Evolutionary conservation across 2,888 invertebrate species (phyloP).

Genomic region (Pseudolycoriella hygida): DNA sequence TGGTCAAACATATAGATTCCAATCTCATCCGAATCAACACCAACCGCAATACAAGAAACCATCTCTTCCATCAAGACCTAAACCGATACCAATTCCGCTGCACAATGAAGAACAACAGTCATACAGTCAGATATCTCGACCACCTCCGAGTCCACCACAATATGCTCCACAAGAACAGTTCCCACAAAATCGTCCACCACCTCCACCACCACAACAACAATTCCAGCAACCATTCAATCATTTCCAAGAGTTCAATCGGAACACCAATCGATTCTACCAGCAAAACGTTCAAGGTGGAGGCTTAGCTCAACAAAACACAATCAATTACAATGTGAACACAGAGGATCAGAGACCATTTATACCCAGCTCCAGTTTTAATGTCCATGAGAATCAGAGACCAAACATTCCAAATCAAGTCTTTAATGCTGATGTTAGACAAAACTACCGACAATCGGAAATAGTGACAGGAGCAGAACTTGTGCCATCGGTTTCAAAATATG

Average conservation of each 20-base stretch:
- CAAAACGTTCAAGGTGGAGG: conserved; percentile 11
- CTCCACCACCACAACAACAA: conserved; percentile 9
- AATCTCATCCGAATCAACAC: conserved; percentile 14
- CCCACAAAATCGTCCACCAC: conserved; percentile 10
- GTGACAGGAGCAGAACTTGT: conserved; percentile 55
- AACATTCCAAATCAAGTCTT: too few relatives aligned
- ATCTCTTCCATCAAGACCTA: conserved; percentile 12
- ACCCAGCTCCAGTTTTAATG: too few relatives aligned
- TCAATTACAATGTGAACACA: too few relatives aligned
- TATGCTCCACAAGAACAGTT: conserved; percentile 9
- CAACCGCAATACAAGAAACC: conserved; percentile 7
- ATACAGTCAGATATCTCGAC: conserved; percentile 1
- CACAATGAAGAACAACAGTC: conserved; percentile 27
- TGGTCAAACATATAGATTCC: conserved; percentile 10
- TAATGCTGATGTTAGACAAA: too few relatives aligned
- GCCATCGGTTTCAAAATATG: conserved; percentile 58
- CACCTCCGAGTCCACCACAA: conserved; percentile 15
- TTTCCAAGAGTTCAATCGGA: conserved; percentile 20
- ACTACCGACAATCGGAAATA: conserved; percentile 13
- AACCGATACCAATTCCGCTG: conserved; percentile 25
- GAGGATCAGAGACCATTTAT: too few relatives aligned
- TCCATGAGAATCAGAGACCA: too few relatives aligned
- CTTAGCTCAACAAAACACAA: conserved; percentile 2
- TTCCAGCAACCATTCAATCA: conserved; percentile 10
- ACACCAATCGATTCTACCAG: conserved; percentile 23